A percentile compares a stretch with the other conserved stretches of the same genome.
phyloP scores from a whole-genome alignment of 2,888 invertebrate species.

The Mesorhabditis sp. region DNA sequence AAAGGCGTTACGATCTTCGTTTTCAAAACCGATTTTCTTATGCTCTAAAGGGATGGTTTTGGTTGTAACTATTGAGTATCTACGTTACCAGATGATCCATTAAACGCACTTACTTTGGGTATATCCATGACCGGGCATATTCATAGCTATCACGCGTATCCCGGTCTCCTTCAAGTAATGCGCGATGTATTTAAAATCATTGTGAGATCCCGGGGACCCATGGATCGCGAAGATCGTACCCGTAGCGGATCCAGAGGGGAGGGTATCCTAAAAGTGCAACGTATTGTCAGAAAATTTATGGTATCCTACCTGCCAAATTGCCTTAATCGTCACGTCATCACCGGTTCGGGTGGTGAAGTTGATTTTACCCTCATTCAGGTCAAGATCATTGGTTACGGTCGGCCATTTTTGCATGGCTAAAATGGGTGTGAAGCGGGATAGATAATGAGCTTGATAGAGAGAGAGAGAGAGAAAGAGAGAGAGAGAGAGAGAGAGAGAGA shows the following conservation, averaged over 20 bases:
- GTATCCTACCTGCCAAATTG: not conserved
- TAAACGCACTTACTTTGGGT: conserved; percentile 5
- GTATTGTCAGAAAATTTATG: not conserved
- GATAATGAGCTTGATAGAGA: too few species aligned
- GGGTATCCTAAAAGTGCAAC: not conserved
- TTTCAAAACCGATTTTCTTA: not conserved
- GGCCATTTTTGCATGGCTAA: not conserved
- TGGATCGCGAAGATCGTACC: conserved; percentile 13
- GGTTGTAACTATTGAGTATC: too few species aligned
- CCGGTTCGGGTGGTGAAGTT: not conserved
- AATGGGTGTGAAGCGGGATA: not conserved
- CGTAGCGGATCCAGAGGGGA: not conserved
- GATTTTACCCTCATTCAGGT: not conserved
- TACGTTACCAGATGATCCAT: too few species aligned
- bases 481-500: too few species aligned
- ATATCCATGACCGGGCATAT: conserved; percentile 12
- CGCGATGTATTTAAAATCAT: conserved; percentile 12
- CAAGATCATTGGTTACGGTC: not conserved
- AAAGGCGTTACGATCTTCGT: not conserved
- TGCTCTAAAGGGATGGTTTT: not conserved
- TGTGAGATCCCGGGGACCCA: conserved; percentile 14
- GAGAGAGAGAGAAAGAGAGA: too few species aligned
- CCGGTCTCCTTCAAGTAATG: conserved; percentile 10
- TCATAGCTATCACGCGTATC: conserved; percentile 11
- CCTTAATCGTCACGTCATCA: not conserved